Evolutionary conservation across 37 sponge, comb jelly and placozoan genomes (phyloP).

Genomic region (Halichondria panicea): DNA sequence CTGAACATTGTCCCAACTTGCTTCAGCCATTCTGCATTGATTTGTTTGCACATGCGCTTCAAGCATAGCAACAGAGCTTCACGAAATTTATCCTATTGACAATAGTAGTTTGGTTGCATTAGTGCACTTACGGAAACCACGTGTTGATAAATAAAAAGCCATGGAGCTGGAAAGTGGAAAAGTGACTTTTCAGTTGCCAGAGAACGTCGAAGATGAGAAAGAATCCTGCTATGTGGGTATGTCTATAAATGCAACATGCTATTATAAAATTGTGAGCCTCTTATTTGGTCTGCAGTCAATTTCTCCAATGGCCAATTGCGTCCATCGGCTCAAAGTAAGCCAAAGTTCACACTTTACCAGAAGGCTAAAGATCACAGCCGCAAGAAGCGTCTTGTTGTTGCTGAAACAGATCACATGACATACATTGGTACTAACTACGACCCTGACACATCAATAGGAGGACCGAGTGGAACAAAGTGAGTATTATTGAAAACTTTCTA

Average conservation of each 20-base stretch:
- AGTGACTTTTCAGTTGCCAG: too few species aligned
- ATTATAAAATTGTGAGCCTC: not conserved
- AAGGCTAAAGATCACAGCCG: constrained; percentile 28
- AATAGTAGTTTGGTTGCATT: too few species aligned
- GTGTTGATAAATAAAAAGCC: too few species aligned
- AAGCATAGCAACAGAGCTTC: too few species aligned
- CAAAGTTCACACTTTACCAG: constrained; percentile 39
- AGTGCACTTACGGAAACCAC: too few species aligned
- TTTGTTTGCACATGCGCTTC: too few species aligned
- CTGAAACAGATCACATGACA: constrained; percentile 30
- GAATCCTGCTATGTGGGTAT: too few species aligned
- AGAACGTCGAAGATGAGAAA: too few species aligned
- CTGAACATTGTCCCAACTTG: too few species aligned
- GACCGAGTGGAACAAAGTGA: not conserved
- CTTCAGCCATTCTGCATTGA: too few species aligned
- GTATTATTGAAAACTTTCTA: not conserved
- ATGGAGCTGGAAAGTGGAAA: too few species aligned
- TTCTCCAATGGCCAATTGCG: constrained; percentile 51
- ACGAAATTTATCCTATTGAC: too few species aligned
- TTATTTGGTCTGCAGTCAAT: constrained; percentile 23
- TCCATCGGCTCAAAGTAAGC: constrained; percentile 1
- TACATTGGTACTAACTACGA: constrained; percentile 53
- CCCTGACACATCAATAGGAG: not conserved
- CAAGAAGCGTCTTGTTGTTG: constrained; percentile 41
- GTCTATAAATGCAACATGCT: not conserved